Evolutionary conservation across 1,140 invertebrate species (phyloP), one percentile per base, ranked within the genome.

Genomic region (Hyposmocoma kahamanoa): DNA sequence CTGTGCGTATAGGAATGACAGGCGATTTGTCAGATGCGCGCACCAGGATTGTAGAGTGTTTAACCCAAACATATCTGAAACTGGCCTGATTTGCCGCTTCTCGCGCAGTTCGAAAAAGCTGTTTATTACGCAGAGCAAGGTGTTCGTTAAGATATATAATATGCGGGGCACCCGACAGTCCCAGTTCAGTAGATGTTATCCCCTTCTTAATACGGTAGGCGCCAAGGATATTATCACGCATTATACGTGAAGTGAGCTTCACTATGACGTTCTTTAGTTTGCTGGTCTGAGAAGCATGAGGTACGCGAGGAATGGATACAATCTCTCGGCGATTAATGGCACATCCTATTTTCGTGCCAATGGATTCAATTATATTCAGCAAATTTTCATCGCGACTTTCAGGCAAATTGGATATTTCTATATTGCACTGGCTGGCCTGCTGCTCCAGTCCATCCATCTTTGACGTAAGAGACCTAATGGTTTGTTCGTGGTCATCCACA

Each of bases 211-310:
- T 34, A 8, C 44, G 44, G 32, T n/a, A 22, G 6, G 44, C 44
- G 10, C 24, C 5, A n/a, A 47, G 13, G 10, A 38, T 24, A 24
- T 47, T 47, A 38, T 47, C 44, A 22, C 44, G 44, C 4, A 36
- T 10, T 5, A 38, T 30, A 13, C 19, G 24, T 3, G 19, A 19
- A 21, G 28, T 30, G 10, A 47, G 15, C 19, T 36, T 47, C 3
- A 24, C 19, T 6, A 47, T 34, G 20, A 45, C 32, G 17, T 45
- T 45, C 17, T 45, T 45, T 10, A 28, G 43, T 20, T 28, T 45
- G 15, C 11, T 19, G 18, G 20, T 30, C 20, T 45, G 10, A n/a
- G n/a, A n/a, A n/a, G n/a, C n/a, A n/a, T n/a, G n/a, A 34, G 44
- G 44, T 3, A 47, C 44, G 5, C 44, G 30, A 17, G 34, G 44